phyloP scores from a whole-genome alignment of 2,113 vertebrate genomes.

The Corythoichthys intestinalis region DNA sequence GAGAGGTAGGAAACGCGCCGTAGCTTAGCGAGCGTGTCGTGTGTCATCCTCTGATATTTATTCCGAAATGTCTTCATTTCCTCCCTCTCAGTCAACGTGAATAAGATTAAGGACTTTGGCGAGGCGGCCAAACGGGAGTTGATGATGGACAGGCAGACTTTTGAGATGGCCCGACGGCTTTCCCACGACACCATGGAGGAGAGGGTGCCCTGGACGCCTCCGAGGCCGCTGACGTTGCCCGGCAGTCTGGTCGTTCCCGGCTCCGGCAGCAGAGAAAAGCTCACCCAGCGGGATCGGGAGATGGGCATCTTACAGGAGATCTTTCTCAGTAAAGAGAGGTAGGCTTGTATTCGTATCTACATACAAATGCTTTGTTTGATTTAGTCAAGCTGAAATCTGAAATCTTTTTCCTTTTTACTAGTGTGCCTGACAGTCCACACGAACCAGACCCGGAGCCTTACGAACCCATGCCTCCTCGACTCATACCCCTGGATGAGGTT shows the following conservation, averaged over 20 bases:
- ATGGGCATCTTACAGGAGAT: conserved; percentile 95
- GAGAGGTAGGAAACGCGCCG: conserved; percentile 71
- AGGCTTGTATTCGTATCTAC: conserved; percentile 3
- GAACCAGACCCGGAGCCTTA: conserved; percentile 89
- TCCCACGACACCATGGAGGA: conserved; percentile 96
- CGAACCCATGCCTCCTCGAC: conserved; percentile 83
- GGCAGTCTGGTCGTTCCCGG: conserved; percentile 76
- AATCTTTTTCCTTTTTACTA: conserved; percentile 17
- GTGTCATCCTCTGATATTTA: background rate
- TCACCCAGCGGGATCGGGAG: conserved; percentile 85
- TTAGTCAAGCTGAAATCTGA: no score
- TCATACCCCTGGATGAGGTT: conserved; percentile 90
- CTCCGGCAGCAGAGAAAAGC: conserved; percentile 83
- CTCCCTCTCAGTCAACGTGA: conserved; percentile 84
- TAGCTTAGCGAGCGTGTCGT: background rate
- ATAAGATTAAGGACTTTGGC: conserved; percentile 95
- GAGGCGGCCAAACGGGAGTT: conserved; percentile 92
- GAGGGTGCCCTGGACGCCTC: conserved; percentile 82
- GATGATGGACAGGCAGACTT: conserved; percentile 89
- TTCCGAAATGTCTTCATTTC: background rate
- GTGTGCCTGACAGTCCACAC: conserved; percentile 79
- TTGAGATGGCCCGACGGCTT: conserved; percentile 85
- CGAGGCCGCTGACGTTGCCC: conserved; percentile 75
- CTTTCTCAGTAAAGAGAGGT: conserved; percentile 95
- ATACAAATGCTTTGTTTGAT: no score